Percentiles rank a stretch among this genome's conserved stretches.
Conservation (phyloP, 2,113 vertebrate genomes). For the Plestiodon gilberti region DNA sequence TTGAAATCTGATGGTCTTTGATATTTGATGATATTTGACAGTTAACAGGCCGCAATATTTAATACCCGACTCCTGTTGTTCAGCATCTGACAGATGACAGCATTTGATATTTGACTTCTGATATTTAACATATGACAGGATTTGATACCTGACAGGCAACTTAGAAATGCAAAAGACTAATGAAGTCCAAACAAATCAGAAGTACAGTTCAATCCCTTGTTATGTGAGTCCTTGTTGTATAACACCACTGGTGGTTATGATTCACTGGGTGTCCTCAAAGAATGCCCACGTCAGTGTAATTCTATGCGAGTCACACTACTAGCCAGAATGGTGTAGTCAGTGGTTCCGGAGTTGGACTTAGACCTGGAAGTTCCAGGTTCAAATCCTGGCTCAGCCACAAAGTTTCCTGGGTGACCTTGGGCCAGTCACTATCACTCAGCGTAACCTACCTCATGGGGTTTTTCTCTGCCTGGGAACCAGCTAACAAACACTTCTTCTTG, state of each 20-base stretch:
- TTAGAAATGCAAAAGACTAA: not conserved
- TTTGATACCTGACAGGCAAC: not conserved
- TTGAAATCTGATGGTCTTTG: not conserved
- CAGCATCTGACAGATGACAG: not conserved
- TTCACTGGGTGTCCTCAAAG: not conserved
- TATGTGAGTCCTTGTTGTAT: not conserved
- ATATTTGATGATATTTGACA: not conserved
- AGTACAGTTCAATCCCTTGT: not conserved
- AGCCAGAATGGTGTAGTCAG: no score
- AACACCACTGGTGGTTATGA: not conserved
- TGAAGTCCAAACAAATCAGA: not conserved
- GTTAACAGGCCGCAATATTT: constrained; percentile 3
- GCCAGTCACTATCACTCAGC: no score
- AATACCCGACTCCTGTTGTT: not conserved
- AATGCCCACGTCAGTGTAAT: not conserved
- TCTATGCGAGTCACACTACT: no score
- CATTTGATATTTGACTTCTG: not conserved
- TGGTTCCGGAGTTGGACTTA: no score
- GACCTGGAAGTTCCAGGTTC: no score
- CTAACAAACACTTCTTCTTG: no score
- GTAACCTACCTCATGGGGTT: no score
- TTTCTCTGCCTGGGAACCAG: no score
- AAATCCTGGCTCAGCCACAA: no score
- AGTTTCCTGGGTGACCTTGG: no score
- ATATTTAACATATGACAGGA: not conserved